Evolutionary conservation across 2,888 invertebrate genomes (phyloP).

Genomic region (Stenurella melanura): DNA sequence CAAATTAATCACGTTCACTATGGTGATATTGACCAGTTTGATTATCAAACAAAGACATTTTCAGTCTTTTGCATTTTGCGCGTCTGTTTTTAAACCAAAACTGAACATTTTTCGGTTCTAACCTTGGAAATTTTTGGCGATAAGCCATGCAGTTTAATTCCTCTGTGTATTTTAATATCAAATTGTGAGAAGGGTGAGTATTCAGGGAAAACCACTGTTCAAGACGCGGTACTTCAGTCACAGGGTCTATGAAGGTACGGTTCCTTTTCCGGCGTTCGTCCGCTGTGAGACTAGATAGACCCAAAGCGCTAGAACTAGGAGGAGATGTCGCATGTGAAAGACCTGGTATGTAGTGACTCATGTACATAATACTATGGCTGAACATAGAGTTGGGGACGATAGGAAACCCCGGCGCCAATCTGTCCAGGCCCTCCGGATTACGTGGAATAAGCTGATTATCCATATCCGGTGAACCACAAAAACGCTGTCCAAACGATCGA

Average conservation of each 20-base stretch:
- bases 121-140: constrained; percentile 97
- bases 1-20: constrained; percentile 75
- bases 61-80: constrained; percentile 97
- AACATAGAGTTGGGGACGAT: constrained; percentile 92
- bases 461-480: constrained; percentile 68
- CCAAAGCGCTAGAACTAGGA: constrained; percentile 76
- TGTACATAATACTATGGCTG: constrained; percentile 92
- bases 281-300: constrained; percentile 79
- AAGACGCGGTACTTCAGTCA: constrained; percentile 95
- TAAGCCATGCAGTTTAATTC: constrained; percentile 98
- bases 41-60: constrained; percentile 90
- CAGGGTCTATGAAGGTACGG: constrained; percentile 99
- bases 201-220: constrained; percentile 98
- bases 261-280: constrained; percentile 96
- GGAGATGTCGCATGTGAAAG: constrained; percentile 75
- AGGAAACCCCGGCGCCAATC: constrained; percentile 79
- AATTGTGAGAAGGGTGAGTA: constrained; percentile 98
- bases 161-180: constrained; percentile 98
- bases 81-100: constrained; percentile 99
- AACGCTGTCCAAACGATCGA: constrained; percentile 64
- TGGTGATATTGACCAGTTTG: constrained; percentile 80
- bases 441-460: constrained; percentile 65
- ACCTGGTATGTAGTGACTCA: constrained; percentile 90
- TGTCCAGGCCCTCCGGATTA: constrained; percentile 70
- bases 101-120: constrained; percentile 99